These are phyloP conservation scores for Gila orcuttii DNA, from an alignment of 2,113 vertebrate species.

Conservation along the genomic window DNA sequence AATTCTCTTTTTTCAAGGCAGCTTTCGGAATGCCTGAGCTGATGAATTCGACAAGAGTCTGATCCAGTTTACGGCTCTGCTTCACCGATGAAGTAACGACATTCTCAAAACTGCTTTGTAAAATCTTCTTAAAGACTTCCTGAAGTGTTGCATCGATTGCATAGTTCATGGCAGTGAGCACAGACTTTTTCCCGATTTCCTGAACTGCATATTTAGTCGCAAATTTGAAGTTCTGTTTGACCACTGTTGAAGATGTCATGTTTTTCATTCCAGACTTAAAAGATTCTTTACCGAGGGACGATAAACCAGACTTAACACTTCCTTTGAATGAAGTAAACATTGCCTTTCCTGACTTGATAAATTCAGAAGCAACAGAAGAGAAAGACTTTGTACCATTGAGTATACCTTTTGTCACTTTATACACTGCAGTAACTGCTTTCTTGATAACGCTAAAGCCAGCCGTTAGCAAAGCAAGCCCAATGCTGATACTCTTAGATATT, in stretches of 20 bases:
- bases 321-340: background rate
- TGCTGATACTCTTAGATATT: conserved; percentile 14
- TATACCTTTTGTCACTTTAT: conserved; percentile 3
- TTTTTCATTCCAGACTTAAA: background rate
- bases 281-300: background rate
- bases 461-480: background rate
- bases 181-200: background rate
- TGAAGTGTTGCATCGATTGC: background rate
- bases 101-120: background rate
- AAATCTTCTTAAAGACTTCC: background rate
- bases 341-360: conserved; percentile 40
- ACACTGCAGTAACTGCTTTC: background rate
- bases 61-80: background rate
- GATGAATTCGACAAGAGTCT: background rate
- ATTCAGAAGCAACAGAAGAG: background rate
- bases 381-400: conserved; percentile 42
- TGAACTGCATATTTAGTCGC: background rate
- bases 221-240: background rate
- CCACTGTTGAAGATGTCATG: background rate
- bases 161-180: background rate
- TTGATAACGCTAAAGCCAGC: background rate
- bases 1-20: background rate
- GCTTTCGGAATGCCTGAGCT: background rate
- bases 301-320: background rate
- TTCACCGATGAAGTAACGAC: background rate